phyloP scores from a whole-genome alignment of 2,113 vertebrate genomes.

The Alosa alosa region DNA sequence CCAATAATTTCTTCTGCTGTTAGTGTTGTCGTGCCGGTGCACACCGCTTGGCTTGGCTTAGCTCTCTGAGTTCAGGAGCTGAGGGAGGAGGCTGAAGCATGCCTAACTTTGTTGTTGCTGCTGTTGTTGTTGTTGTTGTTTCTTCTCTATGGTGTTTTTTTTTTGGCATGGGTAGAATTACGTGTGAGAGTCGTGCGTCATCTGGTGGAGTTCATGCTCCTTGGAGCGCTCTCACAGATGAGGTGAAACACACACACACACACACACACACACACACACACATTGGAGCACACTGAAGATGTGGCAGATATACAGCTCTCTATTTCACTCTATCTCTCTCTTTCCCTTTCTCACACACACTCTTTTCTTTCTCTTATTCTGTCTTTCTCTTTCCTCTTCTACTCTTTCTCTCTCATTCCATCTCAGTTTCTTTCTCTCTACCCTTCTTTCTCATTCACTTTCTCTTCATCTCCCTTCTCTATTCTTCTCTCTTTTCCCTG shows the following conservation, averaged over 20 bases:
- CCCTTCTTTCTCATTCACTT: too few species aligned
- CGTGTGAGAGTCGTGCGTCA: slow-evolving; percentile 50
- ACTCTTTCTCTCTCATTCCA: too few species aligned
- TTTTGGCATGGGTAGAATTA: slow-evolving; percentile 49
- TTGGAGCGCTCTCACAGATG: slow-evolving; percentile 46
- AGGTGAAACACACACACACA: slow-evolving; percentile 32
- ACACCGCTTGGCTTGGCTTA: too few species aligned
- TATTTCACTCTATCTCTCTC: too few species aligned
- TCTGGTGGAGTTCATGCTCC: slow-evolving; percentile 49
- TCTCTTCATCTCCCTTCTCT: too few species aligned
- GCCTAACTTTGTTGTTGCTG: too few species aligned
- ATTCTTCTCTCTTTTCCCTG: not conserved
- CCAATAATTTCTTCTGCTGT: too few species aligned
- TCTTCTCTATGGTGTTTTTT: slow-evolving; percentile 19
- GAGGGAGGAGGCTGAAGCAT: not conserved
- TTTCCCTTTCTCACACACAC: not conserved
- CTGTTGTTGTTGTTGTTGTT: slow-evolving; percentile 6
- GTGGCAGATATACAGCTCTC: too few species aligned
- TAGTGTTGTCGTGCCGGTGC: too few species aligned
- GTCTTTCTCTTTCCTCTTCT: too few species aligned
- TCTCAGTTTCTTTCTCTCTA: not conserved
- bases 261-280: too few species aligned
- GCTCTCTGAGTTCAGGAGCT: not conserved
- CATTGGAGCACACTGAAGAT: too few species aligned
- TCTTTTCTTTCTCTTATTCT: not conserved